phyloP scores from a whole-genome alignment of 2,797 vertebrate species.

The Sandelia bainsii region DNA sequence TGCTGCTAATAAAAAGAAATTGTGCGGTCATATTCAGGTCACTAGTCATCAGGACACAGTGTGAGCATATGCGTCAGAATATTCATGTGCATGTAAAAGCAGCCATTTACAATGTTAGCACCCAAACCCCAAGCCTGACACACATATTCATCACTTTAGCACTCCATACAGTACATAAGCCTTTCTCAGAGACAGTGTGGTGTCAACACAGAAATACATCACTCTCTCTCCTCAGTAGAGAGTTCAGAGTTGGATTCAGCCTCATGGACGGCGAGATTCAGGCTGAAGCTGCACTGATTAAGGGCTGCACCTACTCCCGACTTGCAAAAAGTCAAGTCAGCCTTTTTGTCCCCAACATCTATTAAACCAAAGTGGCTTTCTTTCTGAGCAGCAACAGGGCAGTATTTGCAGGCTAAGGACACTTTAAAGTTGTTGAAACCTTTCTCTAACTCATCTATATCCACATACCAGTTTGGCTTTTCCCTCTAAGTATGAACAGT shows the following conservation, averaged over 20 bases:
- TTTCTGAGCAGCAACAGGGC: not conserved
- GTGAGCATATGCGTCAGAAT: conserved; percentile 9
- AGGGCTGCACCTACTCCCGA: conserved; percentile 16
- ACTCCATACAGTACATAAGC: not conserved
- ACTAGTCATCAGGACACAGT: conserved; percentile 1
- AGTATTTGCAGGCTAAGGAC: not conserved
- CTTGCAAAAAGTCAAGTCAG: conserved; percentile 37
- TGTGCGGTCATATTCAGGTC: conserved; percentile 7
- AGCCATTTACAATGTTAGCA: conserved; percentile 36
- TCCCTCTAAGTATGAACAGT: conserved; percentile 1
- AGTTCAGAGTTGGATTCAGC: conserved; percentile 10
- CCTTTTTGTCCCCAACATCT: not conserved
- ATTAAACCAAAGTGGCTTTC: not conserved
- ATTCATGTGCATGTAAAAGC: conserved; percentile 23
- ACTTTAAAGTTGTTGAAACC: not conserved
- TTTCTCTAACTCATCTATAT: not conserved
- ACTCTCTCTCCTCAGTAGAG: conserved; percentile 25
- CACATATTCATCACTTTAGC: conserved; percentile 36
- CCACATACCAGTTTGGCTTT: conserved; percentile 9
- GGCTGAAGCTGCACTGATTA: conserved; percentile 48
- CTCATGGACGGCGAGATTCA: conserved; percentile 20
- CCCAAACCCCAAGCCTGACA: conserved; percentile 20
- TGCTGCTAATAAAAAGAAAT: not conserved
- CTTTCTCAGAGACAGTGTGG: conserved; percentile 25
- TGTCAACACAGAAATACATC: conserved; percentile 42